These are phyloP conservation scores for Tiliacea aurago DNA, from an alignment of 2,888 invertebrate genomes.

Conservation along the genomic window DNA sequence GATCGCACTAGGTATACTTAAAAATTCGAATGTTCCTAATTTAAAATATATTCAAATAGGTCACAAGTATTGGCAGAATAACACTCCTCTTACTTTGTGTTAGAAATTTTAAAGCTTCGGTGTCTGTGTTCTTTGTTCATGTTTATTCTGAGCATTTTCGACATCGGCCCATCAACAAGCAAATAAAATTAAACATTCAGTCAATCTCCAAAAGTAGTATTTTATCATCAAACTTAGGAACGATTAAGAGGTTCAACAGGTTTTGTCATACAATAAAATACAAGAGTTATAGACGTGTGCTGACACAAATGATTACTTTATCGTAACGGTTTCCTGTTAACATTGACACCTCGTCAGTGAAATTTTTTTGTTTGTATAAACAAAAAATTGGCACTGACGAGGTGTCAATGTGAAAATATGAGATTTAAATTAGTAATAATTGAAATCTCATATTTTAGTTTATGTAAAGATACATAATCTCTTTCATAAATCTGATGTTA, in stretches of 20 bases:
- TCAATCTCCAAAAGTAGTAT: constrained; percentile 49
- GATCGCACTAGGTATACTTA: too few relatives aligned
- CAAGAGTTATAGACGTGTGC: constrained; percentile 61
- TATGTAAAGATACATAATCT: constrained; percentile 42
- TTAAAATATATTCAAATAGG: not conserved
- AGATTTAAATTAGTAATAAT: constrained; percentile 42
- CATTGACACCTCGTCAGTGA: constrained; percentile 63
- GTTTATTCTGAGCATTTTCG: constrained; percentile 32
- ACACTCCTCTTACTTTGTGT: constrained; percentile 16
- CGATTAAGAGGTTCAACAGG: constrained; percentile 57
- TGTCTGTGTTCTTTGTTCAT: constrained; percentile 28
- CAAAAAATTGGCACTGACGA: too few relatives aligned
- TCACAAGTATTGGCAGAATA: constrained; percentile 33
- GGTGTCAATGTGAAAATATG: too few relatives aligned
- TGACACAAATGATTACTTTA: constrained; percentile 67
- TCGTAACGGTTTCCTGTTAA: constrained; percentile 68
- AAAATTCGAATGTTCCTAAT: not conserved
- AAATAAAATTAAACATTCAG: constrained; percentile 53
- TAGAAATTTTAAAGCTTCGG: constrained; percentile 9
- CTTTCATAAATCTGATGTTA: constrained; percentile 24
- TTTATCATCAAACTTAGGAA: constrained; percentile 52
- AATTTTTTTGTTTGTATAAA: constrained; percentile 59
- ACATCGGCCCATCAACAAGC: constrained; percentile 29
- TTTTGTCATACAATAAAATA: constrained; percentile 70
- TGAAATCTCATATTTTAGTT: constrained; percentile 56